Evolutionary conservation across 1,140 invertebrate genomes (phyloP).

Genomic region (Diachasma alloeum): DNA sequence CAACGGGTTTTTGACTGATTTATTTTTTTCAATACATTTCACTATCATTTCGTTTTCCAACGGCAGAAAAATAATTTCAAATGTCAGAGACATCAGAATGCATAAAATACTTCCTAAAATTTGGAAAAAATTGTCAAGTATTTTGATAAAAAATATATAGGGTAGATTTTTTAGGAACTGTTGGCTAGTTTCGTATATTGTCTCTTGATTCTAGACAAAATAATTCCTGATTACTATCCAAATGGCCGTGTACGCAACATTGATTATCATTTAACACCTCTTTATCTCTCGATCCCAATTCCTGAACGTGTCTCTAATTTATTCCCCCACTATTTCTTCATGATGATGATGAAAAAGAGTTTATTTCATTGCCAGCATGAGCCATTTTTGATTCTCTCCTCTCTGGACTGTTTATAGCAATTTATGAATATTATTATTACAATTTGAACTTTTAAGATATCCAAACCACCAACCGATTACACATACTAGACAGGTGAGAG

Average conservation of each 20-base stretch:
- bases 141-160: neutral
- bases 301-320: neutral
- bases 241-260: slow-evolving; percentile 22
- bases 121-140: no score
- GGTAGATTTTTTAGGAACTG: neutral
- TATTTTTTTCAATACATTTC: no score
- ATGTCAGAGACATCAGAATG: no score
- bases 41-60: no score
- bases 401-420: slow-evolving; percentile 15
- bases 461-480: slow-evolving; percentile 5
- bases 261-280: neutral
- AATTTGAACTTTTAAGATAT: slow-evolving; percentile 21
- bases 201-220: neutral
- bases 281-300: neutral
- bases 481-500: slow-evolving; percentile 19
- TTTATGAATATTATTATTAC: slow-evolving; percentile 5
- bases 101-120: no score
- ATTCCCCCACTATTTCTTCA: neutral
- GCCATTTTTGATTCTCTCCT: slow-evolving; percentile 9
- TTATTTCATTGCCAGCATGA: slow-evolving; percentile 17
- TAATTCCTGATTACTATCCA: neutral
- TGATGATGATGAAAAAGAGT: neutral
- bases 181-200: slow-evolving; percentile 27
- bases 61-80: no score
- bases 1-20: no score